These are phyloP conservation scores for Glossophaga mutica DNA, from an alignment of 2,797 vertebrate species.

Conservation along the genomic window DNA sequence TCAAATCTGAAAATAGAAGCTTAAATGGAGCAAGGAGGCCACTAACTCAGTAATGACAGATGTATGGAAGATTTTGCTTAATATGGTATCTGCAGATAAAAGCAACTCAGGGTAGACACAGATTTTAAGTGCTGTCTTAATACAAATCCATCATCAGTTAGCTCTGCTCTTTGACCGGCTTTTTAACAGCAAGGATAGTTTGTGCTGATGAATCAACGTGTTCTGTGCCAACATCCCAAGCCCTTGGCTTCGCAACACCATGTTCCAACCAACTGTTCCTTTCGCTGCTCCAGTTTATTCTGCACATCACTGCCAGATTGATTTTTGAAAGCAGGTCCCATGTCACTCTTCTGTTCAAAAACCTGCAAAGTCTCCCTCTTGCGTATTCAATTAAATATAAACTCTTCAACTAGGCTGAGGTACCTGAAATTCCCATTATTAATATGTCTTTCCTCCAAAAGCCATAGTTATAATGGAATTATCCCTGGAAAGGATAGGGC, in stretches of 20 bases:
- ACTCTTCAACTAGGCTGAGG: not conserved
- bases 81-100: conserved; percentile 46
- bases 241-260: conserved; percentile 41
- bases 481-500: not conserved
- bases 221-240: conserved; percentile 47
- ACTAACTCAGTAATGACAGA: conserved; percentile 47
- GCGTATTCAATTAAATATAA: not conserved
- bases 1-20: conserved; percentile 44
- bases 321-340: conserved; percentile 61
- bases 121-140: conserved; percentile 46
- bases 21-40: not conserved
- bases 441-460: not conserved
- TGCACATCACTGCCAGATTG: conserved; percentile 50
- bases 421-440: not conserved
- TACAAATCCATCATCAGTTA: conserved; percentile 48
- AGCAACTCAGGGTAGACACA: conserved; percentile 22
- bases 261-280: conserved; percentile 66
- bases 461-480: not conserved
- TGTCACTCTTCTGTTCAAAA: conserved; percentile 1
- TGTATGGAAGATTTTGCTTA: conserved; percentile 27
- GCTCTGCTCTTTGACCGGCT: conserved; percentile 31
- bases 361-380: not conserved
- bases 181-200: conserved; percentile 24
- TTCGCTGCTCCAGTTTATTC: conserved; percentile 49
- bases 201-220: conserved; percentile 40